Base-by-base conservation (phyloP, 2,888 invertebrate species). In the Rhorus exstirpatorius region DNA sequence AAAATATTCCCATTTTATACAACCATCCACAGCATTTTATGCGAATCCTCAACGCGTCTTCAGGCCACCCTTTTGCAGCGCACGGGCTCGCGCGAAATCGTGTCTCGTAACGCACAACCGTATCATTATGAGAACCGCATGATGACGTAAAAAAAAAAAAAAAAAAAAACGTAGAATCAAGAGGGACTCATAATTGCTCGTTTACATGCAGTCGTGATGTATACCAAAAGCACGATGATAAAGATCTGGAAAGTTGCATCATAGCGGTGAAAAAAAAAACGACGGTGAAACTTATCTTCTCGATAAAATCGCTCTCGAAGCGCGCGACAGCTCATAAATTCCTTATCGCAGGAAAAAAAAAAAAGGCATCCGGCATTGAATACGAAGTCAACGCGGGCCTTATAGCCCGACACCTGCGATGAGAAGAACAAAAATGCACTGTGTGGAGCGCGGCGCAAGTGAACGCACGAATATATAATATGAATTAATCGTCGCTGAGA, bases 261-360 rank as follows among this genome's bases (percentile, higher is more conserved):
- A 78, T 3, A 68, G 31, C 41, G 8, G 10, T n/a, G 26, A 67
- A 35, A 67, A 35, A 63, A 75, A 26, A 24, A 31, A 24, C 17
- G 38, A 17, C 41, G 17, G 53, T 68, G 24, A 55, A 63, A 79
- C 79, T 82, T 82, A 82, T 82, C 79, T 82, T 79, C 41, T 49
- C 55, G 58, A 75, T 58, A 79, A 79, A 38, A 76, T 76, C 75
- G 75, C 12, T 53, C 49, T 51, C 44, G 38, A 6, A 44, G 44
- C 24, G 44, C 24, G 17, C 14, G 38, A 74, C 38, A 24, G 51
- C 53, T 46, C 14, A 72, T 24, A 63, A 61, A 53, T 51, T 78
- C 61, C 14, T 72, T 44, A 1, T 61, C 51, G 46, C 8, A 21
- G 8, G 19, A 49, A 58, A 46, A 51, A 53, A 24, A 31, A 55